phyloP scores from a whole-genome alignment of 2,113 vertebrate genomes.

The Leptodactylus fuscus region DNA sequence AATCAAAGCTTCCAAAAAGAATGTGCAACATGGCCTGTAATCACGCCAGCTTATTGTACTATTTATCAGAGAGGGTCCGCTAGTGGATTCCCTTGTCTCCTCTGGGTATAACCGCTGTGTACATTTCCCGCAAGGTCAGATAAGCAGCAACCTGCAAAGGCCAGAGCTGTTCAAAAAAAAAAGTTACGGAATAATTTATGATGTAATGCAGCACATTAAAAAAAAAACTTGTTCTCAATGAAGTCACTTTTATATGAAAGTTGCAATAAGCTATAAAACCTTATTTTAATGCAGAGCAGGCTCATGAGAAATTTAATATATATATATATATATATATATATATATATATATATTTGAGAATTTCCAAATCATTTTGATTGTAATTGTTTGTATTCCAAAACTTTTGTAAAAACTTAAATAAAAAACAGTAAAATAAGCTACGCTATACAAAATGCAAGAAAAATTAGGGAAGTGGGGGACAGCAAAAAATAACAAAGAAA shows the following conservation, averaged over 20 bases:
- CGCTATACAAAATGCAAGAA: too few relatives aligned
- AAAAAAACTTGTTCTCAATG: slow-evolving; percentile 36
- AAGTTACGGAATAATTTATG: slow-evolving; percentile 69
- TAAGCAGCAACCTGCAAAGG: slow-evolving; percentile 69
- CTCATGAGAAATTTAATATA: background rate
- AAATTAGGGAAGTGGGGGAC: too few relatives aligned
- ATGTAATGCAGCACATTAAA: slow-evolving; percentile 63
- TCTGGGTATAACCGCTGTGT: slow-evolving; percentile 67
- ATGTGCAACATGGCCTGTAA: slow-evolving; percentile 77
- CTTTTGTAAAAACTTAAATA: too few relatives aligned
- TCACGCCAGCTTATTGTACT: slow-evolving; percentile 85
- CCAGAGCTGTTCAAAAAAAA: slow-evolving; percentile 60
- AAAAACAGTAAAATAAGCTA: too few relatives aligned
- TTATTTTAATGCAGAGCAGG: slow-evolving; percentile 62
- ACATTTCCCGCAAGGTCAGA: slow-evolving; percentile 72
- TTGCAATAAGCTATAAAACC: slow-evolving; percentile 64
- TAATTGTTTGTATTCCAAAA: too few relatives aligned
- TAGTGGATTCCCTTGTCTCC: slow-evolving; percentile 71
- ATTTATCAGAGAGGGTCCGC: slow-evolving; percentile 71
- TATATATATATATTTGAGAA: too few relatives aligned
- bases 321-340: too few relatives aligned
- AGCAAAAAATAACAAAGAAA: too few relatives aligned
- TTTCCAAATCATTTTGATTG: too few relatives aligned
- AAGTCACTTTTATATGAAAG: slow-evolving; percentile 64
- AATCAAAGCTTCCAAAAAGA: slow-evolving; percentile 84